Evolutionary conservation across 2,113 vertebrate genomes (phyloP), one percentile per base, ranked within the genome.

Genomic region (Equus quagga): DNA sequence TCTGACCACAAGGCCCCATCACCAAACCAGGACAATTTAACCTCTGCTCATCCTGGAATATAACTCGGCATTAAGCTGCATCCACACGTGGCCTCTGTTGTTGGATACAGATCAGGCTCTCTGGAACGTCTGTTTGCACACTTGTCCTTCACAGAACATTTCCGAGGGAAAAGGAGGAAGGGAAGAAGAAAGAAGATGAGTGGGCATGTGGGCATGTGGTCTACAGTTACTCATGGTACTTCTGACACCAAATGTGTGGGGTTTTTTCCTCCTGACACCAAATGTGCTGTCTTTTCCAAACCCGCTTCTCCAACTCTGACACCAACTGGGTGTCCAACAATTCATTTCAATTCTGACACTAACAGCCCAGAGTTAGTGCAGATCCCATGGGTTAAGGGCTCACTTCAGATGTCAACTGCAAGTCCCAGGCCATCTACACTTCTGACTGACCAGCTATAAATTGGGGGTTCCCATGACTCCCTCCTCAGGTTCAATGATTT

Each of bases 81-180:
- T 46, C 41, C 24, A 13, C 46, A 3, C 1, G 2, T 6, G 64
- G 60, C 21, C 58, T 44, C 67, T 41, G 28, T 5, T 3, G 79
- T 2, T 15, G 75, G 90, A 4, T 0, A 3, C 0, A 2, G 21
- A 4, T 98, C 95, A 98, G 19, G 97, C 98, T 97, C 97, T 99
- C 98, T 99, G 99, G 98, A 98, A 99, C 1, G 99, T 97, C 95
- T 99, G 99, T 88, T 98, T 99, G 98, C 99, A 99, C 33, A 99
- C 98, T 97, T 99, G 98, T 91, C 99, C 99, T 89, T 99, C 99
- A 98, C 99, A 99, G 88, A 97, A 98, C 49, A 99, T 98, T 94
- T 99, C 99, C 99, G 99, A 75, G 21, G 51, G 54, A 8, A 1
- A 67, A 6, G 41, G 64, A 70, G 54, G n/a, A 19, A 90, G 21